Percentiles rank a stretch among this genome's conserved stretches.
Evolutionary conservation across 2,113 vertebrate genomes (phyloP).

Genomic region (Pardalotus punctatus): DNA sequence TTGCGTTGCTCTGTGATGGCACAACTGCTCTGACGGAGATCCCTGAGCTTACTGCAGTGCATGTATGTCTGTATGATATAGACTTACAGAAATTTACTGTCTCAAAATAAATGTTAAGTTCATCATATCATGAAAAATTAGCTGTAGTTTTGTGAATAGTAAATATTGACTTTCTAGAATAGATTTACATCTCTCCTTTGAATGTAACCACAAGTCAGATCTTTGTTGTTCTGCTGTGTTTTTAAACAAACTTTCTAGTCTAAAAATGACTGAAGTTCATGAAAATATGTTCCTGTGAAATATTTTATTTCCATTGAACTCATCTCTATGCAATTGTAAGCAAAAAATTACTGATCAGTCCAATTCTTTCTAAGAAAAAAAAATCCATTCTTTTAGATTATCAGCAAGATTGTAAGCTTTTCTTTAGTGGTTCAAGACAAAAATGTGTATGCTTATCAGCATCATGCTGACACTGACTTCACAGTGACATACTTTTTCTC

Average conservation of each 20-base stretch:
- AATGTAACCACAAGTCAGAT: not conserved
- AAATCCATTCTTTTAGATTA: not conserved
- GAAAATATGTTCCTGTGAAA: not conserved
- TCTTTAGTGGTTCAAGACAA: not conserved
- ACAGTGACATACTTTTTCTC: not conserved
- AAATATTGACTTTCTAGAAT: not conserved
- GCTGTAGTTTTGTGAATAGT: not conserved
- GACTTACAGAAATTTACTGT: not conserved
- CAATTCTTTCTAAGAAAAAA: not conserved
- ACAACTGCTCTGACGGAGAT: not conserved
- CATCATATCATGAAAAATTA: not conserved
- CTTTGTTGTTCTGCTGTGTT: not conserved
- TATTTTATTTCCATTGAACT: not conserved
- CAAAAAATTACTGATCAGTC: not conserved
- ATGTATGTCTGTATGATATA: not conserved
- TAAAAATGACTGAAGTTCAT: not conserved
- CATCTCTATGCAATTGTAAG: not conserved
- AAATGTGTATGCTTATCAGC: not conserved
- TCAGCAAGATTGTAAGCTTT: not conserved
- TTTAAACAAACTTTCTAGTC: not conserved
- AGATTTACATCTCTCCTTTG: not conserved
- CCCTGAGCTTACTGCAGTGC: not conserved
- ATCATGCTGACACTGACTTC: not conserved
- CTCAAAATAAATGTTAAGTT: not conserved
- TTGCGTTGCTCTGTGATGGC: not conserved